Base-by-base conservation (phyloP, 2,113 vertebrate genomes). In the Pelvicachromis taeniatus region DNA sequence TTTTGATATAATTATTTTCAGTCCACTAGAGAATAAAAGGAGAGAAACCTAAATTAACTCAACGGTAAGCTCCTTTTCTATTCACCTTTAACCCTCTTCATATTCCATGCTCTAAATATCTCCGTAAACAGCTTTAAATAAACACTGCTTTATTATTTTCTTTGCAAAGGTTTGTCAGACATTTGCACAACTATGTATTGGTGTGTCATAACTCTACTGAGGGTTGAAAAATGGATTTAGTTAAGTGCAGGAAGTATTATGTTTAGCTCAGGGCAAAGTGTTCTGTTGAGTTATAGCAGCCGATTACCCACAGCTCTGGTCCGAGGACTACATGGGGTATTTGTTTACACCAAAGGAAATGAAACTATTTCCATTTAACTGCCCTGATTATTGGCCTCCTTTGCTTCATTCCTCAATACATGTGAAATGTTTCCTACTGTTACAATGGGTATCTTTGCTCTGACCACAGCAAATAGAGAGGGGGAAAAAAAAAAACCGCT, bases 211-310 rank as follows among this genome's bases (percentile, higher is more conserved):
- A 92, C 52, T 89, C 85, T 91, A 88, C 63, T 85, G 87, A 93
- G 89, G 85, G 85, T 90, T 94, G 92, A 94, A 93, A 95, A 93
- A 95, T 94, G 84, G 87, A 94, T 94, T 95, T 88, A 83, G 91
- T 95, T 93, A 94, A 95, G 93, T 94, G 91, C 95, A 95, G 94
- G 93, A 95, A 94, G 94, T 95, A 95, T 94, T 93, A 90, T 90
- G 92, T 93, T 91, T 94, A 91, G 92, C 93, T 94, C 68, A 84
- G 92, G 94, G 93, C 92, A 82, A 93, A 93, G 93, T 92, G 90
- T 93, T 94, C 88, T 82, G 93, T 93, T 95, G 95, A 95, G 92
- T 95, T 94, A 92, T 87, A 90, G 90, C 91, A 90, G 91, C 87
- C 87, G 89, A 92, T 95, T 93, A 95, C 93, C 87, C 91, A 91